Evolutionary conservation across 2,113 vertebrate genomes (phyloP), one percentile per base, ranked within the genome.

Genomic region (Cololabis saira): DNA sequence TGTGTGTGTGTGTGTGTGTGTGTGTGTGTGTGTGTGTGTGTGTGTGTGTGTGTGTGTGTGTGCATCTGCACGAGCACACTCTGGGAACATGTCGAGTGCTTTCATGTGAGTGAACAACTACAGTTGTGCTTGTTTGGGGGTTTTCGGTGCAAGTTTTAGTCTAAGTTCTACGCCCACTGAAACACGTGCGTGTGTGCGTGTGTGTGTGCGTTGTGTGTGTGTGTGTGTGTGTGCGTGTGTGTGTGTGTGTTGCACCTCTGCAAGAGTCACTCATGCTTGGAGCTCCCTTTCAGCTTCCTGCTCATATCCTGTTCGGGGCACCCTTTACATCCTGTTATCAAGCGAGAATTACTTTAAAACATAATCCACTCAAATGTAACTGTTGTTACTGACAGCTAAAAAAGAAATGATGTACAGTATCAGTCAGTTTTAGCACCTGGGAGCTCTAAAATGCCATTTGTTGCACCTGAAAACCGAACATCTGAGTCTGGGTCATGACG

Each of bases 251-350:
- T 74, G 65, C 66, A 74, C 55, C 50, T 65, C 55, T 84, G 86
- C 81, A 85, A 69, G 41, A 79, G 24, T 69, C 54, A 67, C 55
- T 78, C 43, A 47, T 70, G 78, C 70, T 78, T 74, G 76, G 76
- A 81, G 69, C 77, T 84, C 74, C 80, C 68, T 70, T 42, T 76
- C 41, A 55, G 74, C 63, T 89, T 89, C 85, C 87, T 87, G 87
- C 84, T 82, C 58, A 69, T 53, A 58, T 77, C 59, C 66, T 53
- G 59, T 73, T 73, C 27, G 53, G 60, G 75, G 66, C 19, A 37
- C 48, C 61, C 13, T 0, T 57, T 61, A 67, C 50, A 65, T 70
- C 45, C 73, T 82, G 54, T 78, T 42, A 66, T 27, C 51, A 15
- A 18, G 17, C 27, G 24, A 58, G 15, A 62, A 40, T 48, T 2